phyloP scores from a whole-genome alignment of 2,797 vertebrate genomes.

The Yasuhikotakia modesta region DNA sequence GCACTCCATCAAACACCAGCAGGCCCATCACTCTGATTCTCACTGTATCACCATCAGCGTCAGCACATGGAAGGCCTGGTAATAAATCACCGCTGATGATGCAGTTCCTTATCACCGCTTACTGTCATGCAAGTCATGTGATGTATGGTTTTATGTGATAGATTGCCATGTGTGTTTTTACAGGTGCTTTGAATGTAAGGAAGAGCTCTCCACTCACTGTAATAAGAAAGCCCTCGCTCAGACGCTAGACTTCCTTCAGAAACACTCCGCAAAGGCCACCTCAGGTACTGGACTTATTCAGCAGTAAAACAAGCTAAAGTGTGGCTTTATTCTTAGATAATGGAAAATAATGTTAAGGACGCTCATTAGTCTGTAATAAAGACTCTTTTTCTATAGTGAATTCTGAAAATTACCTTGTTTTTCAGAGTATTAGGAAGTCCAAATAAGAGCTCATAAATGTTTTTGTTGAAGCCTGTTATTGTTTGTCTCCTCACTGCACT shows the following conservation, averaged over 20 bases:
- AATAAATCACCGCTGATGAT: slow-evolving; percentile 61
- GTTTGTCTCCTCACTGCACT: not conserved
- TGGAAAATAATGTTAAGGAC: not conserved
- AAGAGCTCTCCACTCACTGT: slow-evolving; percentile 93
- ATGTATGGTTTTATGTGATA: not conserved
- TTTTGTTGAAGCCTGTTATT: slow-evolving; percentile 15
- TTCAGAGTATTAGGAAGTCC: not conserved
- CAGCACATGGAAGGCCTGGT: slow-evolving; percentile 95
- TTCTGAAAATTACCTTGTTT: not conserved
- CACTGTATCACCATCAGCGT: slow-evolving; percentile 92
- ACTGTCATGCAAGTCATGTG: not conserved
- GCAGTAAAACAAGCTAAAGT: not conserved
- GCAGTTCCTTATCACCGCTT: not conserved
- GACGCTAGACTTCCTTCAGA: slow-evolving; percentile 95
- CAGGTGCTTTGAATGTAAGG: slow-evolving; percentile 98
- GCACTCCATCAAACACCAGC: slow-evolving; percentile 90
- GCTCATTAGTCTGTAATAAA: not conserved
- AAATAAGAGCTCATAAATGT: slow-evolving; percentile 3
- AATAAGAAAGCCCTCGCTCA: slow-evolving; percentile 97
- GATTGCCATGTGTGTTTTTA: not conserved
- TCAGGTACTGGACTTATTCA: slow-evolving; percentile 86
- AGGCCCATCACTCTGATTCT: slow-evolving; percentile 78
- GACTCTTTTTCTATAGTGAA: not conserved
- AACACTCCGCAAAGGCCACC: slow-evolving; percentile 87
- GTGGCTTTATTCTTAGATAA: not conserved